Evolutionary conservation across 2,113 vertebrate genomes (phyloP), one percentile per base, ranked within the genome.

Genomic region (Tretioscincus oriximinensis): DNA sequence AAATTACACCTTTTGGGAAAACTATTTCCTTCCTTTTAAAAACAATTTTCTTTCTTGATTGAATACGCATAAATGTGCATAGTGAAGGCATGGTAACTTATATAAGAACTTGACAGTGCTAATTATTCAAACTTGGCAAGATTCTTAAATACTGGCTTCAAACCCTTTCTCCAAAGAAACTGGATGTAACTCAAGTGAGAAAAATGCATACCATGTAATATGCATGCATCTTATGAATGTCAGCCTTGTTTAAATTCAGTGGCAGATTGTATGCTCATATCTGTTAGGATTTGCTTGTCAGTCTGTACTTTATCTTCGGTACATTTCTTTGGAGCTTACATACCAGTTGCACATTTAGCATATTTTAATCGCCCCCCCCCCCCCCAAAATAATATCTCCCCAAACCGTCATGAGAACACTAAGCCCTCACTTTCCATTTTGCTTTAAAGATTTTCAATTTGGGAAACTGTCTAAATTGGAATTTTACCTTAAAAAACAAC

Each of bases 341-440:
- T 89, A 90, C 86, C 89, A 67, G 90, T 74, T 90, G 87, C 45
- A 49, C 80, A 24, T 75, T 92, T 72, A 83, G 60, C 89, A 84
- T 87, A 91, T 71, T 82, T 88, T 16, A 45, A 70, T 41, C 66
- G 35, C 35, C 35, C 2, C 35, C 35, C 35, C 35, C 2, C 35
- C 35, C 2, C 35, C 35, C 35, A 41, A 41, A 73, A 22, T 61
- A 87, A 78, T 41, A 85, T 79, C 81, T 93, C 80, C 51, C 83
- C 90, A 87, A 65, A 66, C 88, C 85, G 76, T 85, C 84, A 86
- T 22, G 73, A 71, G 21, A 81, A 76, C 72, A 21, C 84, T 31
- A 90, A 90, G 70, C 84, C 73, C 72, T 87, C 35, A 41, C 85
- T 60, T 11, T 2, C 2, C 1, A 29, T 22, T 0, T 35, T 86